Evolutionary conservation across 2,797 vertebrate species (phyloP), one percentile per base, ranked within the genome.

Genomic region (Nyctalus aviator): DNA sequence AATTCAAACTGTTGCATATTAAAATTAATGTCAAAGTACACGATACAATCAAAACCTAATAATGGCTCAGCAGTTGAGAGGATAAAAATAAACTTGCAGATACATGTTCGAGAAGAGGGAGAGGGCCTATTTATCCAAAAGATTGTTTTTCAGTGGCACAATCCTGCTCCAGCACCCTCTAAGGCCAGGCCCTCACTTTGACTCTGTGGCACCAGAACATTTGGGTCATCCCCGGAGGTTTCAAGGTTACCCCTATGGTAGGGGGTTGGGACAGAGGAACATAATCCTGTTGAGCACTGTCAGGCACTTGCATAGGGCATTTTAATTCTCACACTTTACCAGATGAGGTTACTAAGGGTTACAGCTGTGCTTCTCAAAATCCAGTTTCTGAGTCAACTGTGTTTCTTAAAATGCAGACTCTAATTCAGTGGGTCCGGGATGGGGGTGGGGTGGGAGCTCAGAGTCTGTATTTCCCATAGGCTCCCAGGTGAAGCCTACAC

Each of bases 11-110:
- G 82, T 37, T 94, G 32, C 59, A 81, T 84, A 87, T 96, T 95
- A 94, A 97, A 96, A 92, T 91, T 90, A 96, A 84, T 87, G 76
- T 88, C 81, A 96, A 94, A 94, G 69, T 57, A 94, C 55, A 92
- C 21, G 93, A 82, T 81, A 87, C 62, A 57, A 86, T 87, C 57
- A 87, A 96, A 92, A 82, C 48, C 68, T 93, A 68, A 89, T 71
- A 94, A 79, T 15, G 8, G 68, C 48, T 77, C 86, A 94, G 91
- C 71, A 89, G 62, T 82, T 84, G 62, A 94, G 62, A 93, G 23
- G 66, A 81, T 94, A 94, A 96, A 97, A 97, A 96, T 91, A 94
- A 76, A 85, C 77, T 79, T 86, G 41, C 35, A 92, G 90, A 83
- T 81, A 95, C 46, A 90, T 11, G 75, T 46, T 53, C 64, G 6